Conservation (phyloP, 2,797 vertebrate species). For the Loriculus beryllinus region DNA sequence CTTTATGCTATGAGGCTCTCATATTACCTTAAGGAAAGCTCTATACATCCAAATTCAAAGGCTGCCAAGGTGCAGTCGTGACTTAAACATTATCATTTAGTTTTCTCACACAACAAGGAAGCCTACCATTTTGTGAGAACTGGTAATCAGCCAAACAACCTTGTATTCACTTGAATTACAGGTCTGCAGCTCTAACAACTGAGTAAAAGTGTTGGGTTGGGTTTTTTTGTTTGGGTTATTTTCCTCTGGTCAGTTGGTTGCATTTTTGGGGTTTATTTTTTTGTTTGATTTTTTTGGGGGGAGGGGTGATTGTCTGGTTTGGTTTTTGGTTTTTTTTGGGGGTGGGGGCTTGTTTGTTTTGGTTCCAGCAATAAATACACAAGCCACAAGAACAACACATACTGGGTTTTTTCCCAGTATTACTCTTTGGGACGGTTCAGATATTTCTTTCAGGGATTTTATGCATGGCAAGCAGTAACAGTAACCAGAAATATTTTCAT, state of each 20-base stretch:
- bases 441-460: slow-evolving; percentile 21
- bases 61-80: slow-evolving; percentile 41
- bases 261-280: neutral
- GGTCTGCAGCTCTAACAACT: neutral
- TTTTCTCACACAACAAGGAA: neutral
- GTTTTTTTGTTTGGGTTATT: neutral
- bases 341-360: too few relatives aligned
- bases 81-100: neutral
- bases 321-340: neutral
- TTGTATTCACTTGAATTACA: neutral
- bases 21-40: slow-evolving; percentile 19
- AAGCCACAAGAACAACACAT: neutral
- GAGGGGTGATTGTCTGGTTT: too few relatives aligned
- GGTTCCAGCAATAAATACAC: neutral
- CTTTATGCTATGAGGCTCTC: neutral
- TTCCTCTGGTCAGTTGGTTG: neutral
- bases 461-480: slow-evolving; percentile 27
- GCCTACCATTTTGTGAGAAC: slow-evolving; percentile 22
- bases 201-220: neutral
- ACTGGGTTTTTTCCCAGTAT: neutral
- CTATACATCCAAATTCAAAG: slow-evolving; percentile 31
- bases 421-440: slow-evolving; percentile 9
- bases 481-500: slow-evolving; percentile 28
- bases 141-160: slow-evolving; percentile 51
- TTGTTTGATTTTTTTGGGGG: neutral